Percentiles rank a stretch among this genome's conserved stretches.
Evolutionary conservation across 2,113 vertebrate genomes (phyloP).

Genomic region (Neogobius melanostomus): DNA sequence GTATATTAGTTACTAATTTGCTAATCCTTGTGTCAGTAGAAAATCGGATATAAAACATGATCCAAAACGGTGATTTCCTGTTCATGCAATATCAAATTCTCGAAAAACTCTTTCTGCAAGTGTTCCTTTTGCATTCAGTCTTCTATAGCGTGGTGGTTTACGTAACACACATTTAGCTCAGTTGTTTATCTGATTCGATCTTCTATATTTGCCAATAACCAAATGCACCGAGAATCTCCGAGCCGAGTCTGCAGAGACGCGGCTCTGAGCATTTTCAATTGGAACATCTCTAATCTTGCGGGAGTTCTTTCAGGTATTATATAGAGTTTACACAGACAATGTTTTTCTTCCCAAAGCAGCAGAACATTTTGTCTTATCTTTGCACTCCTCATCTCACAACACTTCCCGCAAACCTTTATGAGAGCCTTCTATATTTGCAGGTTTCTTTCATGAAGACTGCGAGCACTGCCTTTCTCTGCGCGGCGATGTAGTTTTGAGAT

Average conservation of each 20-base stretch:
- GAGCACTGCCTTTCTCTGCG: not conserved
- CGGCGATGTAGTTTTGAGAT: conserved; percentile 30
- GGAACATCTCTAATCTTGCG: not conserved
- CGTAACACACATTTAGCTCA: not conserved
- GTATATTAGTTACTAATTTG: too few relatives aligned
- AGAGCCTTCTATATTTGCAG: not conserved
- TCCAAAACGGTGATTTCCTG: too few relatives aligned
- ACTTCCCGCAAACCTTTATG: conserved; percentile 1
- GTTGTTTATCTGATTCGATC: not conserved
- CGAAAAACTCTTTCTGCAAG: too few relatives aligned
- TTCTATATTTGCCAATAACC: not conserved
- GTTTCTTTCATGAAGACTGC: conserved; percentile 12
- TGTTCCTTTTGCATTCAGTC: too few relatives aligned
- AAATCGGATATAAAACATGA: too few relatives aligned
- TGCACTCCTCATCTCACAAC: not conserved
- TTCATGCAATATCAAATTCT: too few relatives aligned
- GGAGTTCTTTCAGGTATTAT: not conserved
- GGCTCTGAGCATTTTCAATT: not conserved
- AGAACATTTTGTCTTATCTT: not conserved
- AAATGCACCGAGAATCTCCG: not conserved
- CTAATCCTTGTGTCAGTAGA: too few relatives aligned
- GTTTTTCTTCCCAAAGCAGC: not conserved
- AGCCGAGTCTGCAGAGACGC: not conserved
- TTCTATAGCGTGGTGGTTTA: not conserved
- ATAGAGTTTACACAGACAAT: not conserved